phyloP scores from a whole-genome alignment of 2,113 vertebrate species.

The Anas platyrhynchos region DNA sequence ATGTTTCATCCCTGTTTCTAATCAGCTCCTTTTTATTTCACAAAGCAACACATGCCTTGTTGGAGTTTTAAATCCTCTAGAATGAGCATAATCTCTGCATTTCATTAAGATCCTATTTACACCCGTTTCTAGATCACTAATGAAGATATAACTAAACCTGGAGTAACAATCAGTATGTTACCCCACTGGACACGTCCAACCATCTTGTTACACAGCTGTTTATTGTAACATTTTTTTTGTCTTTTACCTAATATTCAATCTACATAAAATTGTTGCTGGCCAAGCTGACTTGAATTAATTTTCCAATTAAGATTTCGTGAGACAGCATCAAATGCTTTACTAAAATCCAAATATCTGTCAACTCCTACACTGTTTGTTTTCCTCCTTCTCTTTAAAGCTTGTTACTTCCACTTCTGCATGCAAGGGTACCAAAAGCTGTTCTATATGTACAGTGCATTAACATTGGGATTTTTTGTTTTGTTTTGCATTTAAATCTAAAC shows the following conservation, averaged over 20 bases:
- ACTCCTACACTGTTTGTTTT: not conserved
- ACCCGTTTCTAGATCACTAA: not conserved
- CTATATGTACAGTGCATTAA: not conserved
- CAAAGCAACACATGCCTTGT: not conserved
- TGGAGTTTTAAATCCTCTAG: not conserved
- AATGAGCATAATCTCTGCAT: not conserved
- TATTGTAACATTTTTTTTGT: not conserved
- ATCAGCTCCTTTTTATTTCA: not conserved
- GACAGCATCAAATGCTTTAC: not conserved
- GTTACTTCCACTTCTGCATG: not conserved
- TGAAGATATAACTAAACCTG: not conserved
- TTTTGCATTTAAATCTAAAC: not conserved
- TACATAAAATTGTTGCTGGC: not conserved
- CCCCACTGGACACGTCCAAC: not conserved
- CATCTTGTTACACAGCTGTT: not conserved
- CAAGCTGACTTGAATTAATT: slow-evolving; percentile 37
- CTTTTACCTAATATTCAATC: not conserved
- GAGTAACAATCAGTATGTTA: not conserved
- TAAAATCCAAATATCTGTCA: slow-evolving; percentile 26
- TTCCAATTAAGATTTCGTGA: slow-evolving; percentile 52
- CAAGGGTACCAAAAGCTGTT: not conserved
- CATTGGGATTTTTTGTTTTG: not conserved
- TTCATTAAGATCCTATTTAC: not conserved
- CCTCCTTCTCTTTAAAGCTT: not conserved
- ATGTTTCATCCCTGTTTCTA: not conserved